Evolutionary conservation across 92 coral and sea anemone genomes (phyloP).

Genomic region (Epizoanthus rinbou): DNA sequence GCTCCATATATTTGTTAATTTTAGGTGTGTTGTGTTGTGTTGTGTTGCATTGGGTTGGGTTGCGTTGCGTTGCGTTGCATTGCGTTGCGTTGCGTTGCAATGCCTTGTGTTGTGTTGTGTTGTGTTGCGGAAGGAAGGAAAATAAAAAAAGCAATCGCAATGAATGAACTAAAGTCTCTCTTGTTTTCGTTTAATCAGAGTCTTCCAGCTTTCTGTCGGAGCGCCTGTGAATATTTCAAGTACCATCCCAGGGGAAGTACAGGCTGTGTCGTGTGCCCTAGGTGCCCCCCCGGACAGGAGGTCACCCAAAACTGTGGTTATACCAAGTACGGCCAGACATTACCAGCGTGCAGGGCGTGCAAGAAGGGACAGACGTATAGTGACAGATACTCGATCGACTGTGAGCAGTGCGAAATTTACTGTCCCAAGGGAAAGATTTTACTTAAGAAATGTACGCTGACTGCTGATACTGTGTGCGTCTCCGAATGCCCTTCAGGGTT

Average conservation of each 20-base stretch:
- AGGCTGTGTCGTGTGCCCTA: conserved; percentile 18
- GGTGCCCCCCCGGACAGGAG: conserved; percentile 37
- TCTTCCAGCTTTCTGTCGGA: too few species aligned
- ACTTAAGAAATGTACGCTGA: conserved; percentile 29
- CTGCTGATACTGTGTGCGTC: conserved; percentile 12
- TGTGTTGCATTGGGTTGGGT: too few species aligned
- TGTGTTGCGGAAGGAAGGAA: too few species aligned
- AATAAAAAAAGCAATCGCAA: too few species aligned
- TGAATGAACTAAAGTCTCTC: too few species aligned
- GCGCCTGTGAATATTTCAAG: conserved; percentile 19
- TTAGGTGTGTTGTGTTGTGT: too few species aligned
- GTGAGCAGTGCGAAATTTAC: conserved; percentile 12
- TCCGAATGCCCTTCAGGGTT: conserved; percentile 20
- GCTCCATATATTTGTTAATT: too few species aligned
- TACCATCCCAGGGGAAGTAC: conserved; percentile 19
- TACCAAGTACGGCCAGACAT: conserved; percentile 20
- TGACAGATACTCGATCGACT: not conserved
- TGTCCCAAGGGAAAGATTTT: conserved; percentile 19
- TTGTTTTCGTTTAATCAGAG: too few species aligned
- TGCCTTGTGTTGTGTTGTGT: too few species aligned
- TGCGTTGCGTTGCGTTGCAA: too few species aligned
- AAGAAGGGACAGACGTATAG: conserved; percentile 30
- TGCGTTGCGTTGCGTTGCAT: too few species aligned
- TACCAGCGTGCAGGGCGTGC: conserved; percentile 26
- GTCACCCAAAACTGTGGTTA: conserved; percentile 21